Evolutionary conservation across 2,888 invertebrate species (phyloP).

Genomic region (Oscheius myriophilus): DNA sequence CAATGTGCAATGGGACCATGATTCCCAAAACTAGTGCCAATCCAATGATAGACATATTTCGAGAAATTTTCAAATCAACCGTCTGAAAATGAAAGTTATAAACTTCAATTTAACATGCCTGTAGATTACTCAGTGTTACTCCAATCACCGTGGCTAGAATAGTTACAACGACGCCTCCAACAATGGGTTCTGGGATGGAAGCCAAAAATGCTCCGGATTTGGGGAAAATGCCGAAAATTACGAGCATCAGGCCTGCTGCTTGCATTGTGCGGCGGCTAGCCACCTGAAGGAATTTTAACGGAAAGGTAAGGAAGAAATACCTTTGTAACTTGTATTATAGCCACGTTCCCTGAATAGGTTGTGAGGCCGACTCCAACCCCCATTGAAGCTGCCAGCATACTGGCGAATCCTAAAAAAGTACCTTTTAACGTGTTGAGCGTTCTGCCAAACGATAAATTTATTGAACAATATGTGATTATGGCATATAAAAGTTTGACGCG

Average conservation of each 20-base stretch:
- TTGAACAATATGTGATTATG: too few relatives aligned
- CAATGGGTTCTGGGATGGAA: constrained; percentile 61
- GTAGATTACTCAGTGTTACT: constrained; percentile 60
- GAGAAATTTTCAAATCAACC: constrained; percentile 45
- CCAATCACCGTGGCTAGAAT: constrained; percentile 65
- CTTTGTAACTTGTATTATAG: constrained; percentile 60
- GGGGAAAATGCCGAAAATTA: constrained; percentile 40
- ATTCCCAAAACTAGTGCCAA: constrained; percentile 55
- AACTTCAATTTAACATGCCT: constrained; percentile 33
- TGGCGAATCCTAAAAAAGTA: constrained; percentile 52
- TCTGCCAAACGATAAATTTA: too few relatives aligned
- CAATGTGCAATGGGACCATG: constrained; percentile 55
- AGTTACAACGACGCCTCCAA: constrained; percentile 64
- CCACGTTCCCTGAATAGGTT: constrained; percentile 64
- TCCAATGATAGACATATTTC: constrained; percentile 64
- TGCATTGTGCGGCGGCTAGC: constrained; percentile 65
- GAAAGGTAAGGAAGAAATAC: constrained; percentile 1
- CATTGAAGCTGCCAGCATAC: constrained; percentile 53
- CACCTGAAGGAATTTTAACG: constrained; percentile 5
- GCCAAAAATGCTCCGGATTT: constrained; percentile 62
- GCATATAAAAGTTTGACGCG: too few relatives aligned
- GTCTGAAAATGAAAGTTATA: constrained; percentile 31
- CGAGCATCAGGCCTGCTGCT: constrained; percentile 56
- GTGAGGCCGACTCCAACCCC: constrained; percentile 62
- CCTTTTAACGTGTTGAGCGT: too few relatives aligned